Evolutionary conservation across 1,140 invertebrate genomes (phyloP).

Genomic region (Drosophila grimshawi): DNA sequence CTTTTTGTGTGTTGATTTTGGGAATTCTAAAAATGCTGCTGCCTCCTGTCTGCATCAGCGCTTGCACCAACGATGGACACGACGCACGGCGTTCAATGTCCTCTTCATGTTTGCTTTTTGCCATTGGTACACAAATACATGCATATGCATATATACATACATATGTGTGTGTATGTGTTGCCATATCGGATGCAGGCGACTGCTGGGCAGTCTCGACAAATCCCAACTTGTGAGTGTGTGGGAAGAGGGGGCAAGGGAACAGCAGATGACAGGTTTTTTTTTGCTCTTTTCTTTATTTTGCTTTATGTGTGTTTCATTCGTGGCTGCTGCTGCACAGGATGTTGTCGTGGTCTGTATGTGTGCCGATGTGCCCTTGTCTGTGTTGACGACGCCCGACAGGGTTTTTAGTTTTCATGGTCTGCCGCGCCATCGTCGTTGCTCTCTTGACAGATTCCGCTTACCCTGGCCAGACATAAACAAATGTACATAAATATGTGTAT

Average conservation of each 20-base stretch:
- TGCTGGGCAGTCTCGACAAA: slow-evolving; percentile 22
- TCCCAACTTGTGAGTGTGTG: slow-evolving; percentile 15
- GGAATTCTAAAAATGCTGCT: slow-evolving; percentile 78
- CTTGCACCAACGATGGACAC: slow-evolving; percentile 1
- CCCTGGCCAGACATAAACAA: slow-evolving; percentile 18
- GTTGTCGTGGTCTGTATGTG: slow-evolving; percentile 51
- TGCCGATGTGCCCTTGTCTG: slow-evolving; percentile 32
- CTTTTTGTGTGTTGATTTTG: slow-evolving; percentile 68
- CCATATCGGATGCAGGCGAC: slow-evolving; percentile 47
- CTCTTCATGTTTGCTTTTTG: slow-evolving; percentile 29
- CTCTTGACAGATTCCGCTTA: slow-evolving; percentile 35
- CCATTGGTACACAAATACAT: slow-evolving; percentile 10
- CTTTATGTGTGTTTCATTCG: slow-evolving; percentile 15
- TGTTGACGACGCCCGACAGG: slow-evolving; percentile 19
- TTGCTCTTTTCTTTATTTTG: slow-evolving; percentile 21
- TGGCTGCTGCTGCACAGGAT: slow-evolving; percentile 57
- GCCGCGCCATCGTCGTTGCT: slow-evolving; percentile 40
- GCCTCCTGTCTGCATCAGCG: slow-evolving; percentile 40
- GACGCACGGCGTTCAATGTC: slow-evolving; percentile 20
- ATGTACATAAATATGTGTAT: background rate
- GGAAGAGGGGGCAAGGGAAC: slow-evolving; percentile 5
- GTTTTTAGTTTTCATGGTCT: slow-evolving; percentile 44
- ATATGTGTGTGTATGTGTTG: background rate
- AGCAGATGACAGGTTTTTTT: slow-evolving; percentile 65
- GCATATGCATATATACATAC: background rate